Evolutionary conservation across 1,140 invertebrate species (phyloP).

Genomic region (Dolichoris vasculosae): DNA sequence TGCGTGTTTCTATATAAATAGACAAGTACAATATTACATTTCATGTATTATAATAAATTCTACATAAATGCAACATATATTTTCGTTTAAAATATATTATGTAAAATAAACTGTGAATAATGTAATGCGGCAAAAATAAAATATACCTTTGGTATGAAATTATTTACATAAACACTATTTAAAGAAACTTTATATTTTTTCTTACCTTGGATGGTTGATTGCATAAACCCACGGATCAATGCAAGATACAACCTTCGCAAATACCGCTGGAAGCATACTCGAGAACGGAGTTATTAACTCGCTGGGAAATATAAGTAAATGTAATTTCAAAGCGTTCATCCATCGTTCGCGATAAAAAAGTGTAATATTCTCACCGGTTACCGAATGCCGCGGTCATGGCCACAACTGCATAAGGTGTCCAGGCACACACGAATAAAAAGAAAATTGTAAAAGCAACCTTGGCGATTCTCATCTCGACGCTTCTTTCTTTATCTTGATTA

Average conservation of each 20-base stretch:
- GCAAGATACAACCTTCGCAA: conserved; percentile 83
- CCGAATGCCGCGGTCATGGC: conserved; percentile 84
- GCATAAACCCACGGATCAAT: conserved; percentile 88
- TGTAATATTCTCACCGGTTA: conserved; percentile 77
- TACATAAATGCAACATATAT: too few relatives aligned
- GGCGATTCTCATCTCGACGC: conserved; percentile 83
- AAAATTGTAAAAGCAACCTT: conserved; percentile 86
- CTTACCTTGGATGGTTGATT: conserved; percentile 85
- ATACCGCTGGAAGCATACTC: conserved; percentile 84
- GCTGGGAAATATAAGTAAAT: conserved; percentile 63
- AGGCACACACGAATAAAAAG: conserved; percentile 83
- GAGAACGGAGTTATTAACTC: conserved; percentile 79
- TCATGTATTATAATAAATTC: too few relatives aligned
- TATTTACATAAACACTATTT: neutral
- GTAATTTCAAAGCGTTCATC: neutral
- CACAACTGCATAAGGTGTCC: conserved; percentile 85
- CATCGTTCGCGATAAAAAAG: neutral
- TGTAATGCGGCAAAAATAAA: too few relatives aligned
- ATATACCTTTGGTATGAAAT: neutral
- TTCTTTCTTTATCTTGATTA: conserved; percentile 81
- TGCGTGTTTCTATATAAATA: too few relatives aligned
- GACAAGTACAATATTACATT: too few relatives aligned
- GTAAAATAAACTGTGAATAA: too few relatives aligned
- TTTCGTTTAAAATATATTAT: too few relatives aligned
- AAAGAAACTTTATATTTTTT: neutral